Percentiles rank a stretch among this genome's conserved stretches.
phyloP scores from a whole-genome alignment of 2,113 vertebrate species.

The Chiloscyllium plagiosum region DNA sequence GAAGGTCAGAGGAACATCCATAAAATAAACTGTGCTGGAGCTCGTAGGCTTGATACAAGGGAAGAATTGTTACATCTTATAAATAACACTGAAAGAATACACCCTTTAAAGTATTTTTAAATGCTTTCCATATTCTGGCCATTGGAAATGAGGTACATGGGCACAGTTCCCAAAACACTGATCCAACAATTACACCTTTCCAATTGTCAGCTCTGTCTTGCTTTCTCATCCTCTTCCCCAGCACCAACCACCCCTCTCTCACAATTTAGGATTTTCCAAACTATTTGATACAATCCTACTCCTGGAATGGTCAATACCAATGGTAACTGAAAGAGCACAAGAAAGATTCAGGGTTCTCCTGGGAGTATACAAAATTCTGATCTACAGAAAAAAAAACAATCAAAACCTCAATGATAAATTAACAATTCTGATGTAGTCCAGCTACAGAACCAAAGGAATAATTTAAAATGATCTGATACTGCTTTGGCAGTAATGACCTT shows the following conservation, averaged over 20 bases:
- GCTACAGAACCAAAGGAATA: slow-evolving; percentile 87
- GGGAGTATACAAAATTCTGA: slow-evolving; percentile 67
- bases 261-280: not conserved
- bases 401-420: slow-evolving; percentile 76
- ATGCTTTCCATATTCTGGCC: not conserved
- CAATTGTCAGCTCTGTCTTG: slow-evolving; percentile 45
- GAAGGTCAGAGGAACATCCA: not conserved
- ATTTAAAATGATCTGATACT: slow-evolving; percentile 80
- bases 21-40: not conserved
- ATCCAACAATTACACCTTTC: not conserved
- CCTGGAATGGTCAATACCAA: slow-evolving; percentile 39
- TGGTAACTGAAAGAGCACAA: slow-evolving; percentile 43
- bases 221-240: slow-evolving; percentile 37
- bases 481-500: slow-evolving; percentile 67
- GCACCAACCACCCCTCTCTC: not conserved
- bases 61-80: not conserved
- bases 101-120: not conserved
- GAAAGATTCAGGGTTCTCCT: slow-evolving; percentile 62
- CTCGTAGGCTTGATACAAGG: not conserved
- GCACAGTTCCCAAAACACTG: not conserved
- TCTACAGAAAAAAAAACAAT: slow-evolving; percentile 68
- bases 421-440: slow-evolving; percentile 88
- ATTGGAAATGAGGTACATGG: not conserved
- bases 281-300: not conserved
- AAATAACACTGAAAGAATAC: not conserved